Percentiles rank a stretch among this genome's conserved stretches.
These are phyloP conservation scores for Ophioninae sp. DNA, from an alignment of 2,888 invertebrate genomes.

Conservation along the genomic window DNA sequence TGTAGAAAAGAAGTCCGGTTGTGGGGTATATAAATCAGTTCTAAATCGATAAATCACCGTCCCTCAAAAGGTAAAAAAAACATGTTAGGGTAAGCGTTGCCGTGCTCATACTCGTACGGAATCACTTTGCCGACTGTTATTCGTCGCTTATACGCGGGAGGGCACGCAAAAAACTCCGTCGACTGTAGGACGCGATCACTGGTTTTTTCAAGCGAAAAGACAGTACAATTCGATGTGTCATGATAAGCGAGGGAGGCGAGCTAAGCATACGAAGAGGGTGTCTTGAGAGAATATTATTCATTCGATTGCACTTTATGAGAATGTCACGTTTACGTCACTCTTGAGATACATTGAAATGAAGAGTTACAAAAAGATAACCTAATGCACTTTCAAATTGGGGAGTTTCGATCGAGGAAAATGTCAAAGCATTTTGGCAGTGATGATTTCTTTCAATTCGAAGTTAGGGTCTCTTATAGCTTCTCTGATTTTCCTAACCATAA, in stretches of 20 bases:
- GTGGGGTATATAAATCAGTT: neutral
- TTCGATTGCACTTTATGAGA: constrained; percentile 8
- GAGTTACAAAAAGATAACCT: neutral
- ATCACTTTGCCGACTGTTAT: constrained; percentile 43
- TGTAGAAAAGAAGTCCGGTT: neutral
- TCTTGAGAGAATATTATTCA: constrained; percentile 16
- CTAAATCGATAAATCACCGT: constrained; percentile 18
- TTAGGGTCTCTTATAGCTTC: constrained; percentile 11
- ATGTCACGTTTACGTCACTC: constrained; percentile 30
- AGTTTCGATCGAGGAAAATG: constrained; percentile 18
- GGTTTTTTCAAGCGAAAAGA: constrained; percentile 28
- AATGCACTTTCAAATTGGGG: neutral
- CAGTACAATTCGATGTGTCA: constrained; percentile 27
- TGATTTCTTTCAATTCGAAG: constrained; percentile 4
- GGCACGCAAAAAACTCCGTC: constrained; percentile 30
- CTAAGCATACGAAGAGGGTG: neutral
- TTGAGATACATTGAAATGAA: neutral
- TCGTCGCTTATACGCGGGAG: constrained; percentile 33
- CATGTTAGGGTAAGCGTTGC: constrained; percentile 15
- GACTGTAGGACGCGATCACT: constrained; percentile 15
- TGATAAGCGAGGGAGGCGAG: constrained; percentile 27
- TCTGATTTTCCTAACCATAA: constrained; percentile 47
- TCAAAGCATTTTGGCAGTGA: constrained; percentile 14
- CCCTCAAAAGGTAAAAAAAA: constrained; percentile 26
- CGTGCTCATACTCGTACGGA: constrained; percentile 34